Percentiles rank a stretch among this genome's conserved stretches.
Conservation (phyloP, 2,113 vertebrate species). For the Laticauda laticaudata region DNA sequence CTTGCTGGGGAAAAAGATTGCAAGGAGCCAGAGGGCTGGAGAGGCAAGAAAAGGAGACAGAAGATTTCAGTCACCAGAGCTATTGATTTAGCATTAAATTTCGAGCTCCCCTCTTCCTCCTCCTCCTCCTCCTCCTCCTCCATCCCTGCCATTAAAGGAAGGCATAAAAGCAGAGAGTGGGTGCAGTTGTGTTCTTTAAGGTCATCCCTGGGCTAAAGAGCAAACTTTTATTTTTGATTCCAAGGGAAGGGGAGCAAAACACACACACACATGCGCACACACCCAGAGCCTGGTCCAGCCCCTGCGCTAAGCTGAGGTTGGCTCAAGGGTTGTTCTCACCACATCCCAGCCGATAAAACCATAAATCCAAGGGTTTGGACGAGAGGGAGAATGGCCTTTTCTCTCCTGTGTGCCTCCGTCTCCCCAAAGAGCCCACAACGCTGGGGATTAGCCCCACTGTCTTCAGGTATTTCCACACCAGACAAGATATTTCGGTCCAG, state of each 20-base stretch:
- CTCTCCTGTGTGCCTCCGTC: neutral
- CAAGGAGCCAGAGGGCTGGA: too few species aligned
- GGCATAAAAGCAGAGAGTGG: slow-evolving; percentile 15
- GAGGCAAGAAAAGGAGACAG: neutral
- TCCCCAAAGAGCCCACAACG: neutral
- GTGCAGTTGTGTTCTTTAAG: neutral
- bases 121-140: too few species aligned
- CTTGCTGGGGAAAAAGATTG: neutral
- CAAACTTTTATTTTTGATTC: neutral
- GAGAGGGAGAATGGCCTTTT: neutral
- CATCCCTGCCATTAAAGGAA: slow-evolving; percentile 4
- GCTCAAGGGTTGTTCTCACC: neutral
- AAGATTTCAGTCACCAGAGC: slow-evolving; percentile 10
- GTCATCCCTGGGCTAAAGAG: neutral
- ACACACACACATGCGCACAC: neutral
- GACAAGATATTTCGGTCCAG: neutral
- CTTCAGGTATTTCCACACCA: neutral
- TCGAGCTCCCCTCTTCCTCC: neutral
- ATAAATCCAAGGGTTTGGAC: neutral
- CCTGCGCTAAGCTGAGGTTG: neutral
- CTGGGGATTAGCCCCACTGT: neutral
- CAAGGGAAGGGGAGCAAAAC: neutral
- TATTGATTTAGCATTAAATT: slow-evolving; percentile 29
- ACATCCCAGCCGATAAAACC: neutral
- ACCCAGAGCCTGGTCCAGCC: neutral